These are phyloP conservation scores for Perizoma flavofasciatum DNA, from an alignment of 2,888 invertebrate species.

Conservation along the genomic window DNA sequence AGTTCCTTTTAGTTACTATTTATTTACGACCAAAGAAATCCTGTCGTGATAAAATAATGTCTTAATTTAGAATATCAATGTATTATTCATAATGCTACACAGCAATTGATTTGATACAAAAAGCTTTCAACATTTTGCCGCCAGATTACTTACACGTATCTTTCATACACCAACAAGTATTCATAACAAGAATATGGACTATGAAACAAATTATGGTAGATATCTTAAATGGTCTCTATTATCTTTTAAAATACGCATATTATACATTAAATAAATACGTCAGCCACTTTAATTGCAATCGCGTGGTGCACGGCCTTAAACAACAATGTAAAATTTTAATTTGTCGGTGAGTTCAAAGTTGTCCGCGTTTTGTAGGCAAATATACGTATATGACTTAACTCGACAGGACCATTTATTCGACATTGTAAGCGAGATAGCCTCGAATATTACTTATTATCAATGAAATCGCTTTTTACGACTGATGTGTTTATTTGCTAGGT, in stretches of 20 bases:
- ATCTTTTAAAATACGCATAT: too few relatives aligned
- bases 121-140: background rate
- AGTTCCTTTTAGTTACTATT: background rate
- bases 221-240: too few relatives aligned
- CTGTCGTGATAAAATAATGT: conserved; percentile 8
- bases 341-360: conserved; percentile 60
- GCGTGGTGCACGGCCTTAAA: conserved; percentile 47
- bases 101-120: background rate
- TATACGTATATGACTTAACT: conserved; percentile 31
- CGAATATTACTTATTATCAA: conserved; percentile 6
- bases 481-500: background rate
- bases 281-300: conserved; percentile 50
- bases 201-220: too few relatives aligned
- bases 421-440: conserved; percentile 27
- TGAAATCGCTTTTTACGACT: conserved; percentile 2
- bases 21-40: conserved; percentile 20
- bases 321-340: conserved; percentile 70
- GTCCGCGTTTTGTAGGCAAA: conserved; percentile 43
- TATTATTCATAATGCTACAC: conserved; percentile 33
- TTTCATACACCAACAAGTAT: background rate
- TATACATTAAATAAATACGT: conserved; percentile 48
- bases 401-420: conserved; percentile 32
- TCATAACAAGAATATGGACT: background rate
- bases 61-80: conserved; percentile 25
- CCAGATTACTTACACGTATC: too few relatives aligned